Percentiles rank a stretch among this genome's conserved stretches.
These are phyloP conservation scores for Drosophila pegasa DNA, from an alignment of 2,888 invertebrate genomes.

Conservation along the genomic window DNA sequence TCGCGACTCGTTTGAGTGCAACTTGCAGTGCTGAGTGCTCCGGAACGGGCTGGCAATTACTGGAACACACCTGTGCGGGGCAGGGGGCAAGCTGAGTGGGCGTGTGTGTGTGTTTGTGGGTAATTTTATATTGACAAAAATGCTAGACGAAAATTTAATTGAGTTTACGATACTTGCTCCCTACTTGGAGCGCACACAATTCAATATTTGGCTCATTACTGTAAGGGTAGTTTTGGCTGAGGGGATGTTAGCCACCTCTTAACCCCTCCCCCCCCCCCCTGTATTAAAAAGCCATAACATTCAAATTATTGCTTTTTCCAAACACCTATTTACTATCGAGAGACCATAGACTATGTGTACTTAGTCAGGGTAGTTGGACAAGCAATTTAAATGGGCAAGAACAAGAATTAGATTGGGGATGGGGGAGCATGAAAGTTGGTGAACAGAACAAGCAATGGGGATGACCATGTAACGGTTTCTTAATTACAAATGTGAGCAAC, in stretches of 20 bases:
- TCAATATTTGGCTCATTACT: conserved; percentile 61
- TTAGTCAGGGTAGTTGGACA: conserved; percentile 2
- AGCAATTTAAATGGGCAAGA: not conserved
- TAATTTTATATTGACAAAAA: conserved; percentile 19
- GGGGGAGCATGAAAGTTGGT: not conserved
- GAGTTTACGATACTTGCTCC: conserved; percentile 46
- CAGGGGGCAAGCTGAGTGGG: not conserved
- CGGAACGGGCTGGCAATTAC: conserved; percentile 18
- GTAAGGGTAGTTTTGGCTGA: conserved; percentile 39
- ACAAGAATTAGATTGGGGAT: not conserved
- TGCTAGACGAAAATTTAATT: conserved; percentile 66
- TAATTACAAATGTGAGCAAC: not conserved
- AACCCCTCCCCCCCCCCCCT: not conserved
- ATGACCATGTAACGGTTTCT: not conserved
- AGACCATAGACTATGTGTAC: conserved; percentile 1
- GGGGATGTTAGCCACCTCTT: conserved; percentile 41
- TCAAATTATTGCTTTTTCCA: conserved; percentile 35
- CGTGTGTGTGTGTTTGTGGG: not conserved
- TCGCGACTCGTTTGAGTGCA: conserved; percentile 46
- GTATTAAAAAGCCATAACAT: conserved; percentile 54
- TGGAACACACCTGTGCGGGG: conserved; percentile 29
- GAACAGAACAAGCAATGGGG: not conserved
- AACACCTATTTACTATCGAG: conserved; percentile 3
- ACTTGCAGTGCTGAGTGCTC: conserved; percentile 48
- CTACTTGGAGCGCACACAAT: conserved; percentile 45